Evolutionary conservation across 2,797 vertebrate species (phyloP), one percentile per base, ranked within the genome.

Genomic region (Lithobates sylvaticus): DNA sequence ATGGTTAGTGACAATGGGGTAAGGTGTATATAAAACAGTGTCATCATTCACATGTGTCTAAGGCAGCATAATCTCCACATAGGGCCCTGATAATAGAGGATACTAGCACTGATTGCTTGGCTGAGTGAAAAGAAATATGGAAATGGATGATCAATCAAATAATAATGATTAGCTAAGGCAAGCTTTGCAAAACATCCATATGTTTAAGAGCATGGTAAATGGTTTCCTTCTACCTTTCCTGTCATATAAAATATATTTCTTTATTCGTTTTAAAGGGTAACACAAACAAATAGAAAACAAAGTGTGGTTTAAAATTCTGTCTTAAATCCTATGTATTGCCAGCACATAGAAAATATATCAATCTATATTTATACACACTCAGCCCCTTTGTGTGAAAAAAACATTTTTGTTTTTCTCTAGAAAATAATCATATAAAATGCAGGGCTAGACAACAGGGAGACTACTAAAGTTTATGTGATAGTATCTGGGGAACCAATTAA

Each of bases 401-500:
- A 69, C 3, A 3, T 36, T 78, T 83, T 82, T 39, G 29, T 34
- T 65, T 77, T 50, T 61, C 75, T 86, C 32, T 65, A 79, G 76
- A 47, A 85, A 65, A 77, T 36, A 76, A 82, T 86, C 76, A 77
- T 39, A 77, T 77, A 75, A 71, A 86, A 72, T 76, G 26, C 50
- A 47, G 36, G 58, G 61, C 54, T 42, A 67, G 67, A 44, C 73
- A 77, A 70, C 26, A 34, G 65, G 61, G 74, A 76, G 76, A 81
- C 65, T 39, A 32, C 27, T 54, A 39, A n/a, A 61, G 47, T 86
- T 83, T 78, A 86, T 78, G 32, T 78, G 21, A 78, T 74, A 74
- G n/a, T 78, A 65, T 74, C 85, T 72, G 16, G 85, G 85, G 80
- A 83, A 78, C 85, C 68, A 83, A 86, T 86, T 86, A 86, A 72